Percentiles rank a stretch among this genome's conserved stretches.
Evolutionary conservation across 2,888 invertebrate genomes (phyloP).

Genomic region (Hyppa rectilinea): DNA sequence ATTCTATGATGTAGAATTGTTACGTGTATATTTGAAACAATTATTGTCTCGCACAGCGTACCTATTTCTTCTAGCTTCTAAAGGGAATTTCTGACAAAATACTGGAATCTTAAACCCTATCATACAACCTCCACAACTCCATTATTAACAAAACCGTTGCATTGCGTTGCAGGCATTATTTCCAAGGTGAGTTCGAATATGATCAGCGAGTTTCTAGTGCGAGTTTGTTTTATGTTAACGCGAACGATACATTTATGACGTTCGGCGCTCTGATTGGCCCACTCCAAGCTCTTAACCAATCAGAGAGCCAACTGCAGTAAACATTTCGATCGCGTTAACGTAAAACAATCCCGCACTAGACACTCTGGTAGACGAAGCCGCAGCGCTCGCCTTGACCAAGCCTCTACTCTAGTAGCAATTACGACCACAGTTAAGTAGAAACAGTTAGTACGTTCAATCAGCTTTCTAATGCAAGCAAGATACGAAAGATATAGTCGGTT

Average conservation of each 20-base stretch:
- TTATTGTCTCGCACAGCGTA: background rate
- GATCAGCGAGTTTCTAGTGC: too few relatives aligned
- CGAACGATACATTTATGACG: too few relatives aligned
- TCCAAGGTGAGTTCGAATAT: constrained; percentile 31
- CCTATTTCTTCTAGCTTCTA: background rate
- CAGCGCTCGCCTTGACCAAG: constrained; percentile 30
- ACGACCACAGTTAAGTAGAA: constrained; percentile 20
- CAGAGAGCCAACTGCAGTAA: too few relatives aligned
- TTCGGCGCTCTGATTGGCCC: too few relatives aligned
- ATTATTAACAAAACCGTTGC: constrained; percentile 16
- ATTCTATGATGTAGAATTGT: background rate
- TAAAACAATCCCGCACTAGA: too few relatives aligned
- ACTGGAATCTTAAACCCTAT: background rate
- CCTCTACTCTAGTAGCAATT: constrained; percentile 24
- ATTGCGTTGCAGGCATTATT: too few relatives aligned
- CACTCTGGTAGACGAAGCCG: background rate
- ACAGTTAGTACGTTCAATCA: constrained; percentile 32
- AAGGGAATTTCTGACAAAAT: background rate
- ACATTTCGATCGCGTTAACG: too few relatives aligned
- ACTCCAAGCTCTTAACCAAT: too few relatives aligned
- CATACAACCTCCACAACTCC: background rate
- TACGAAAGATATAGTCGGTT: constrained; percentile 7
- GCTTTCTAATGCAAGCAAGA: constrained; percentile 37
- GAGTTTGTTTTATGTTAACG: too few relatives aligned
- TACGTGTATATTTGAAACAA: background rate